phyloP scores from a whole-genome alignment of 1,140 invertebrate species.

The Leptopilina boulardi region DNA sequence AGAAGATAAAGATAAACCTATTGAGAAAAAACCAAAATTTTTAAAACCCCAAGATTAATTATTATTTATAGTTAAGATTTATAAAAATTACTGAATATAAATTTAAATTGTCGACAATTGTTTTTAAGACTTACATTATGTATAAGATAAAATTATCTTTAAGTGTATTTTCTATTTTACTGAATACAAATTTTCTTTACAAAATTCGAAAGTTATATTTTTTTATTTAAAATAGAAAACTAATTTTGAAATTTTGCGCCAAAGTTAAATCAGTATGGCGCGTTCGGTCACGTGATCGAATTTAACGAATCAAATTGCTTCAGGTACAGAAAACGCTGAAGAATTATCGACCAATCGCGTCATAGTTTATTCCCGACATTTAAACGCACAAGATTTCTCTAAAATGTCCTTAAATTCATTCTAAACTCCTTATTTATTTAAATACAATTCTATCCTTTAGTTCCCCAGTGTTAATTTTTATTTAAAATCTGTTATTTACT shows the following conservation, averaged over 20 bases:
- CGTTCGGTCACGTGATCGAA: background rate
- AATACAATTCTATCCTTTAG: background rate
- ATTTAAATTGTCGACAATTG: background rate
- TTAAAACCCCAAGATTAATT: slow-evolving; percentile 63
- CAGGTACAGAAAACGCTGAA: background rate
- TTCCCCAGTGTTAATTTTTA: background rate
- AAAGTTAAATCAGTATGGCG: background rate
- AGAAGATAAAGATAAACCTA: background rate
- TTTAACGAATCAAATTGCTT: background rate
- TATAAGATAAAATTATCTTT: too few relatives aligned
- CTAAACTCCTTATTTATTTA: background rate
- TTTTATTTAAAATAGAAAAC: too few relatives aligned
- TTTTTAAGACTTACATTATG: background rate
- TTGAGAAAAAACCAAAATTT: slow-evolving; percentile 56
- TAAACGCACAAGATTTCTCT: background rate
- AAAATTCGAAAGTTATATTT: background rate
- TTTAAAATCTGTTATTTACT: background rate
- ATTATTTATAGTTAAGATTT: background rate
- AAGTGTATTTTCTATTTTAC: too few relatives aligned
- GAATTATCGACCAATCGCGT: slow-evolving; percentile 4
- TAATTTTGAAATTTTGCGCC: background rate
- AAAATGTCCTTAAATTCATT: background rate
- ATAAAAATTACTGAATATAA: too few relatives aligned
- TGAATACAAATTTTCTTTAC: background rate
- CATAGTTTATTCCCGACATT: background rate